phyloP scores from a whole-genome alignment of 2,888 invertebrate species.

The Latrodectus hesperus region DNA sequence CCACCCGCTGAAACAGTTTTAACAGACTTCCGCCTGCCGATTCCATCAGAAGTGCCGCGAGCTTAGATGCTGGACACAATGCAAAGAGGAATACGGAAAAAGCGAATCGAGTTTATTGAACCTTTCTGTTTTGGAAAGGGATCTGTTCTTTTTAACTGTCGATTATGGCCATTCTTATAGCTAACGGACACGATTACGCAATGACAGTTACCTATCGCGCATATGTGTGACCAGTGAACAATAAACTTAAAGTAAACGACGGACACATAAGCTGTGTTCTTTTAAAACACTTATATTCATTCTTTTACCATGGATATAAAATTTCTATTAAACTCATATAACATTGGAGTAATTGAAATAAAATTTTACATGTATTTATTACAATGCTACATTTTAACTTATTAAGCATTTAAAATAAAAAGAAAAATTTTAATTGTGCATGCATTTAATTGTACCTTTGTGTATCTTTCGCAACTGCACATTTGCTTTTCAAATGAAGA shows the following conservation, averaged over 20 bases:
- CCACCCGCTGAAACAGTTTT: conserved; percentile 3
- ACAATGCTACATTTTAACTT: no score
- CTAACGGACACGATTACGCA: not conserved
- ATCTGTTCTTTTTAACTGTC: not conserved
- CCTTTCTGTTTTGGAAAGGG: not conserved
- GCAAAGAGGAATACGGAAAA: not conserved
- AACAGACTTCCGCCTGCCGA: conserved; percentile 2
- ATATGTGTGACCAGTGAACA: not conserved
- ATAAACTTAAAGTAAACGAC: not conserved
- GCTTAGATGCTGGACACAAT: not conserved
- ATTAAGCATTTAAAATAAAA: no score
- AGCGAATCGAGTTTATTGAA: not conserved
- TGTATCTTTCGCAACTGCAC: no score
- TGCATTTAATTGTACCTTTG: no score
- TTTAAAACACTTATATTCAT: no score
- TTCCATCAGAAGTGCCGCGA: not conserved
- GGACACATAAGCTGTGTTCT: no score
- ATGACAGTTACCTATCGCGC: not conserved
- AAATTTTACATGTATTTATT: no score
- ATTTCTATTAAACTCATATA: no score
- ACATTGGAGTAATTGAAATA: no score
- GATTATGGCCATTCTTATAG: not conserved
- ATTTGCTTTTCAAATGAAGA: no score
- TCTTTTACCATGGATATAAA: no score
- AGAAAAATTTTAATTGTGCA: no score